These are phyloP conservation scores for Elmis aenea DNA, from an alignment of 2,888 invertebrate genomes.

Conservation along the genomic window DNA sequence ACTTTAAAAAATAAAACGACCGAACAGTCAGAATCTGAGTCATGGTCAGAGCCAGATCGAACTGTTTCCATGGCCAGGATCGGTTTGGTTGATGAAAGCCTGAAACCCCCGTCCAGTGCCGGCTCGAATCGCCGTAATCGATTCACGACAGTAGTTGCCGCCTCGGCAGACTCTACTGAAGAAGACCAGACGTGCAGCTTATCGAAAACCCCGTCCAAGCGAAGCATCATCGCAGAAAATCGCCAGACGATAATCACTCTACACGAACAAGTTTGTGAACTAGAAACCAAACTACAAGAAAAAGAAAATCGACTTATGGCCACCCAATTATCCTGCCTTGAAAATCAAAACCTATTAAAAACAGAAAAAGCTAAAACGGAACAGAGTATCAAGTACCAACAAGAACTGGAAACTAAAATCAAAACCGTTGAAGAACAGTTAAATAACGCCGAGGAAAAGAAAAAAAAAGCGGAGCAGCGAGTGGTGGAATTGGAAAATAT, in stretches of 20 bases:
- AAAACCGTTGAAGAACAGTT: constrained; percentile 27
- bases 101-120: constrained; percentile 43
- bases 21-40: constrained; percentile 67
- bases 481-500: constrained; percentile 17
- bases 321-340: constrained; percentile 23
- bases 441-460: constrained; percentile 35
- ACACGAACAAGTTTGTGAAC: constrained; percentile 45
- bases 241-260: constrained; percentile 33
- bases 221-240: constrained; percentile 27
- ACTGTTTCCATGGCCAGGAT: constrained; percentile 76
- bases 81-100: constrained; percentile 56
- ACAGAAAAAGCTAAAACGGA: constrained; percentile 16
- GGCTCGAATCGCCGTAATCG: constrained; percentile 38
- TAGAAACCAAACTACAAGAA: constrained; percentile 45
- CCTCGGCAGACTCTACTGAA: constrained; percentile 36
- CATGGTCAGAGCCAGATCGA: constrained; percentile 83
- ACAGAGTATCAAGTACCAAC: constrained; percentile 5
- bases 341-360: constrained; percentile 17
- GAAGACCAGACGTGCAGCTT: constrained; percentile 29
- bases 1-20: constrained; percentile 31
- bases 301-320: constrained; percentile 44
- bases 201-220: constrained; percentile 26
- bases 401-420: constrained; percentile 8
- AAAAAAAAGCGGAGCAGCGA: constrained; percentile 27
- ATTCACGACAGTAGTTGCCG: constrained; percentile 2